Percentiles rank a stretch among this genome's conserved stretches.
These are phyloP conservation scores for Drosophila putrida DNA, from an alignment of 2,888 invertebrate species.

Conservation along the genomic window DNA sequence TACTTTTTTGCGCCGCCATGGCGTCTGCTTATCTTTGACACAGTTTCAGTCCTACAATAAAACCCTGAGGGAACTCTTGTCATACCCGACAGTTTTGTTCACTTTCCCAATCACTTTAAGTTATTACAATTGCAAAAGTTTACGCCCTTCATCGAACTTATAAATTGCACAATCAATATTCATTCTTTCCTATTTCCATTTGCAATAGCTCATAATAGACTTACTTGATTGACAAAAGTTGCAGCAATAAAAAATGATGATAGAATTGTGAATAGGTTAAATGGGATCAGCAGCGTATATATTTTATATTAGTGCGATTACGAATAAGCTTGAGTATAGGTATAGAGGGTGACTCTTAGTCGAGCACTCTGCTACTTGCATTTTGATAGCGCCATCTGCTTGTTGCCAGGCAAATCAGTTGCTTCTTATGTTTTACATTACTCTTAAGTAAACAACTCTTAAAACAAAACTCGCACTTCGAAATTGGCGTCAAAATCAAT, in stretches of 20 bases:
- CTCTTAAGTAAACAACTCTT: constrained; percentile 39
- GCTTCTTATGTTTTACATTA: constrained; percentile 24
- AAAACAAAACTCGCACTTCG: constrained; percentile 22
- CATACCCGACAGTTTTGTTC: constrained; percentile 21
- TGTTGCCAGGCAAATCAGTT: constrained; percentile 14
- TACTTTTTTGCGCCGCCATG: constrained; percentile 40
- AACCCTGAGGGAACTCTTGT: constrained; percentile 17
- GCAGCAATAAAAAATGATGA: not conserved
- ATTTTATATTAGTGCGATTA: too few relatives aligned
- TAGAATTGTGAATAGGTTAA: not conserved
- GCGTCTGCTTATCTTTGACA: constrained; percentile 68
- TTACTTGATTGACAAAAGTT: constrained; percentile 17
- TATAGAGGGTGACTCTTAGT: not conserved
- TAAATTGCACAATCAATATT: constrained; percentile 1
- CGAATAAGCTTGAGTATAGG: too few relatives aligned
- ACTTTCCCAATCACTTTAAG: constrained; percentile 5
- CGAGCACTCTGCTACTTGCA: not conserved
- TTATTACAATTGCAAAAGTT: constrained; percentile 24
- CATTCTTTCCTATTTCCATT: constrained; percentile 11
- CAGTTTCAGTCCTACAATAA: constrained; percentile 44
- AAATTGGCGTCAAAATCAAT: constrained; percentile 46
- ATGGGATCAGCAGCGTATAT: too few relatives aligned
- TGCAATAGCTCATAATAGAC: constrained; percentile 28
- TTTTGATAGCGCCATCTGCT: constrained; percentile 44
- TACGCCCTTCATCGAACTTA: constrained; percentile 8